Conservation (phyloP, 2,888 invertebrate genomes). For the Volucella inflata region DNA sequence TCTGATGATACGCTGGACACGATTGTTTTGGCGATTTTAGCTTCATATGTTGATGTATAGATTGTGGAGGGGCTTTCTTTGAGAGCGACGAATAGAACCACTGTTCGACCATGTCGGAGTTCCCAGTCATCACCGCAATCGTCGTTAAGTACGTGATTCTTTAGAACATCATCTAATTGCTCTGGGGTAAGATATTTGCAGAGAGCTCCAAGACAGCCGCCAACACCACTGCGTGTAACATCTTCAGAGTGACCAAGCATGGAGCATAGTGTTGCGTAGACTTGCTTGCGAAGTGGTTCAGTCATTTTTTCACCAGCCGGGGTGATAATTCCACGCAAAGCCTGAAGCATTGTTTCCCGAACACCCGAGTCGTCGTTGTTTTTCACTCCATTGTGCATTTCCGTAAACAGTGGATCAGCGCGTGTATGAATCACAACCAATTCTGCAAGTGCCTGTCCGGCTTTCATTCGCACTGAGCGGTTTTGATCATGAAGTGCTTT, state of each 20-base stretch:
- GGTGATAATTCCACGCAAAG: slow-evolving; percentile 92
- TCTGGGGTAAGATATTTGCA: slow-evolving; percentile 89
- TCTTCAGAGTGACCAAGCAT: slow-evolving; percentile 92
- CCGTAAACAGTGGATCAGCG: slow-evolving; percentile 97
- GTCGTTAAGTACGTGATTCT: slow-evolving; percentile 89
- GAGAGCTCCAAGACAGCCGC: slow-evolving; percentile 95
- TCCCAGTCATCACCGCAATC: slow-evolving; percentile 88
- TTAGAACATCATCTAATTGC: slow-evolving; percentile 89
- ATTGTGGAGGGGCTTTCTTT: slow-evolving; percentile 91
- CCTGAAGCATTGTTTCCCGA: slow-evolving; percentile 96
- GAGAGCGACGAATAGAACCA: slow-evolving; percentile 92
- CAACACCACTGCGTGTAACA: slow-evolving; percentile 90
- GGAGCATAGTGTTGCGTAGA: slow-evolving; percentile 88
- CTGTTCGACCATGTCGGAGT: slow-evolving; percentile 91
- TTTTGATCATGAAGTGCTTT: slow-evolving; percentile 96
- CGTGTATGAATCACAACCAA: slow-evolving; percentile 96
- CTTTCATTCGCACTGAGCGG: slow-evolving; percentile 93
- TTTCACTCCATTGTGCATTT: slow-evolving; percentile 94
- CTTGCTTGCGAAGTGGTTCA: slow-evolving; percentile 89
- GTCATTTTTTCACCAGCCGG: slow-evolving; percentile 96
- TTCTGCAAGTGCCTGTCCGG: slow-evolving; percentile 93
- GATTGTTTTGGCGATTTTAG: slow-evolving; percentile 89
- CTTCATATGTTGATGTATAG: slow-evolving; percentile 87
- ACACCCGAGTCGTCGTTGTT: slow-evolving; percentile 93
- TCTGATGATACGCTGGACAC: slow-evolving; percentile 90